Evolutionary conservation across 2,888 invertebrate genomes (phyloP).

Genomic region (Cotesia congregata): DNA sequence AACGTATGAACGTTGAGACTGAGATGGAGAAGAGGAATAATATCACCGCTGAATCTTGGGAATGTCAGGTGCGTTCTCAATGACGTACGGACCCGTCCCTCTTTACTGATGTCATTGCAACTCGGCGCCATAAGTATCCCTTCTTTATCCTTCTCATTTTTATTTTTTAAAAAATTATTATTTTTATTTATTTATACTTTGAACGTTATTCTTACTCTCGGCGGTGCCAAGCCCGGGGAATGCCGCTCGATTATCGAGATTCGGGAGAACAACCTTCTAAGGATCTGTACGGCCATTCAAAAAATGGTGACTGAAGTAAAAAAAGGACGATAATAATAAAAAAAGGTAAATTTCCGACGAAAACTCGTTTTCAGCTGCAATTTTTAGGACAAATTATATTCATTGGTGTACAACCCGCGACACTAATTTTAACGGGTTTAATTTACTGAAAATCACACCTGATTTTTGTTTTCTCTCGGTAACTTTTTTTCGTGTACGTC

Average conservation of each 20-base stretch:
- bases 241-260: conserved; percentile 63
- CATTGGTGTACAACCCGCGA: conserved; percentile 38
- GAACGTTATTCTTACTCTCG: background rate
- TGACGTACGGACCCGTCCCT: conserved; percentile 63
- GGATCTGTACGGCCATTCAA: conserved; percentile 29
- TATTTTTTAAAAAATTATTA: conserved; percentile 9
- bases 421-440: conserved; percentile 46
- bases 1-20: background rate
- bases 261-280: conserved; percentile 46
- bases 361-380: conserved; percentile 28
- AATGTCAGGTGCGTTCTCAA: conserved; percentile 59
- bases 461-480: conserved; percentile 39
- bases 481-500: conserved; percentile 23
- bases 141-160: conserved; percentile 20
- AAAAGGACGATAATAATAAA: conserved; percentile 34
- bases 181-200: background rate
- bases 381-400: conserved; percentile 47
- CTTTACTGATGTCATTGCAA: conserved; percentile 66
- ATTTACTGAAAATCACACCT: conserved; percentile 44
- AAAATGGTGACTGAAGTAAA: conserved; percentile 24
- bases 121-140: conserved; percentile 60
- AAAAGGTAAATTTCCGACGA: conserved; percentile 2
- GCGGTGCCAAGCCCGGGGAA: conserved; percentile 50
- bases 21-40: conserved; percentile 31
- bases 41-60: conserved; percentile 62